phyloP scores from a whole-genome alignment of 2,888 invertebrate species.

The Diadegma fenestrale region DNA sequence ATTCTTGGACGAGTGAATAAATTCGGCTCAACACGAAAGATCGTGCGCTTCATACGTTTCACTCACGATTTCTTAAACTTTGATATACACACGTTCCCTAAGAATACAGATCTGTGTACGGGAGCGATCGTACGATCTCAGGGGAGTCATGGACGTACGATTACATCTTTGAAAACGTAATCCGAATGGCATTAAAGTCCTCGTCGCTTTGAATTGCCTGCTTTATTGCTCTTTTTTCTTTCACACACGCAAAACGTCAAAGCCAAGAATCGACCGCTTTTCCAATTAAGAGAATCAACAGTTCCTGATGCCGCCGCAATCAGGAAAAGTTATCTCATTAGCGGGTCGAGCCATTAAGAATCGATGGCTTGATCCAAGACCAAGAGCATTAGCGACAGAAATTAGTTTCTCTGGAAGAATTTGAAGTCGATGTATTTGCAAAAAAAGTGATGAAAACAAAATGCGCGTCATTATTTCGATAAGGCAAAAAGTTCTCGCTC shows the following conservation, averaged over 20 bases:
- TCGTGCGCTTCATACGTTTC: background rate
- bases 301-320: background rate
- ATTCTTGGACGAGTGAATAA: background rate
- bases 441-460: background rate
- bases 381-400: background rate
- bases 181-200: constrained; percentile 22
- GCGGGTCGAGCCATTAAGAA: background rate
- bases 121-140: background rate
- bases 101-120: background rate
- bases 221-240: background rate
- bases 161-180: constrained; percentile 27
- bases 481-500: background rate
- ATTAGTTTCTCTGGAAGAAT: background rate
- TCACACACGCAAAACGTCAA: background rate
- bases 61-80: constrained; percentile 1
- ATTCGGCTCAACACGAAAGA: background rate
- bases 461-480: background rate
- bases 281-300: background rate
- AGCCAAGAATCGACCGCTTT: background rate
- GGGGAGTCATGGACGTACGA: background rate
- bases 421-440: background rate
- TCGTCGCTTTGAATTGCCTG: constrained; percentile 3
- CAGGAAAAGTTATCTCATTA: background rate
- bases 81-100: background rate
- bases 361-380: background rate